Evolutionary conservation across 2,888 invertebrate genomes (phyloP).

Genomic region (Gerris lacustris): DNA sequence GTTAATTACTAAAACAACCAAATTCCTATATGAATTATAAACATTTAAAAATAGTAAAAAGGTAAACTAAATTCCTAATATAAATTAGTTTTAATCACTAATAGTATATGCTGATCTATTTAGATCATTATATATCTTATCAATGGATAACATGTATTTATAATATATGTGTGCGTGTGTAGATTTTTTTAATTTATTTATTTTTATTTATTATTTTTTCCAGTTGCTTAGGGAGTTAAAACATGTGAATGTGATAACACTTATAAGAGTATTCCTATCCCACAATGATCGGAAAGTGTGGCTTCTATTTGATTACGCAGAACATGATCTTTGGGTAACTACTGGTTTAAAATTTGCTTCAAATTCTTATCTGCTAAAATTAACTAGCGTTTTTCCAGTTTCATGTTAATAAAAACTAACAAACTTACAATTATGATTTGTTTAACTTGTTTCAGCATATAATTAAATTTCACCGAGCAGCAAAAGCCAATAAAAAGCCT

Average conservation of each 20-base stretch:
- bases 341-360: not conserved
- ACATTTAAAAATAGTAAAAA: too few species aligned
- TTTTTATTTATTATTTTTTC: conserved; percentile 33
- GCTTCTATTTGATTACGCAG: conserved; percentile 94
- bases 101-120: too few species aligned
- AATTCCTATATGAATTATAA: too few species aligned
- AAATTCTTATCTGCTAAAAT: not conserved
- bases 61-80: too few species aligned
- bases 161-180: too few species aligned
- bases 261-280: conserved; percentile 91
- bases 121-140: too few species aligned
- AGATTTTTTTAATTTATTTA: too few species aligned
- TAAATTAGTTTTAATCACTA: too few species aligned
- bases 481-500: conserved; percentile 92
- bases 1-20: too few species aligned
- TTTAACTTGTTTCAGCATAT: conserved; percentile 55
- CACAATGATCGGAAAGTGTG: conserved; percentile 94
- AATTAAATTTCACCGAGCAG: conserved; percentile 95
- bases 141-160: too few species aligned
- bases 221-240: conserved; percentile 88
- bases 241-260: conserved; percentile 91
- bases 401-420: not conserved
- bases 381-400: not conserved
- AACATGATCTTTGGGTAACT: conserved; percentile 89
- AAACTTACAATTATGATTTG: not conserved